These are phyloP conservation scores for Benthosema pterotum DNA, from an alignment of 2,797 vertebrate genomes.

Conservation along the genomic window DNA sequence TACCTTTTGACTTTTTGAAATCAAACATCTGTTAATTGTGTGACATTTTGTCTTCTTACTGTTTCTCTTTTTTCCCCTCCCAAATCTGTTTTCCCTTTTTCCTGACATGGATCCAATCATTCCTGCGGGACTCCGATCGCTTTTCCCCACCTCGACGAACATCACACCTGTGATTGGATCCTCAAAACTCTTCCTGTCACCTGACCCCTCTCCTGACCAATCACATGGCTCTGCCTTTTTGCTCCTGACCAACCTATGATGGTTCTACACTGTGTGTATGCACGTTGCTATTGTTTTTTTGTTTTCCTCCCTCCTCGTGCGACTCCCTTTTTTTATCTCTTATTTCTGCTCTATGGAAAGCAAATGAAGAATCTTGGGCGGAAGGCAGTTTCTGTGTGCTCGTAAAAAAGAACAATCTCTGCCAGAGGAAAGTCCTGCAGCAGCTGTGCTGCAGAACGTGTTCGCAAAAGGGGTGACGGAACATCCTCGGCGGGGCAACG, in stretches of 20 bases:
- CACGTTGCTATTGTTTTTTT: not conserved
- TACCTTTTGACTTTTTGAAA: slow-evolving; percentile 39
- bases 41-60: slow-evolving; percentile 72
- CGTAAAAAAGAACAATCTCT: slow-evolving; percentile 99
- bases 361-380: slow-evolving; percentile 99
- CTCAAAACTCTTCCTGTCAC: slow-evolving; percentile 83
- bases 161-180: slow-evolving; percentile 69
- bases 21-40: slow-evolving; percentile 79
- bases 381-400: slow-evolving; percentile 99
- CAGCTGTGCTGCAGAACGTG: slow-evolving; percentile 99
- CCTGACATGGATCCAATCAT: slow-evolving; percentile 88
- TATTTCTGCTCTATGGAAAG: slow-evolving; percentile 91
- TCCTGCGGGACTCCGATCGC: slow-evolving; percentile 80
- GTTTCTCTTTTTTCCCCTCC: slow-evolving; percentile 77
- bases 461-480: slow-evolving; percentile 95
- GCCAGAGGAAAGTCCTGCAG: slow-evolving; percentile 98
- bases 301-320: slow-evolving; percentile 10
- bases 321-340: slow-evolving; percentile 57
- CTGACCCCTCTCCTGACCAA: slow-evolving; percentile 87
- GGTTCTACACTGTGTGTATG: slow-evolving; percentile 37
- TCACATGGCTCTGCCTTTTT: slow-evolving; percentile 78
- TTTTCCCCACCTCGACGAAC: slow-evolving; percentile 67
- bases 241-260: slow-evolving; percentile 46
- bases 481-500: slow-evolving; percentile 61
- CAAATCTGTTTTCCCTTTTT: slow-evolving; percentile 83